phyloP scores from a whole-genome alignment of 2,888 invertebrate genomes.

The Cheilosia impressa region DNA sequence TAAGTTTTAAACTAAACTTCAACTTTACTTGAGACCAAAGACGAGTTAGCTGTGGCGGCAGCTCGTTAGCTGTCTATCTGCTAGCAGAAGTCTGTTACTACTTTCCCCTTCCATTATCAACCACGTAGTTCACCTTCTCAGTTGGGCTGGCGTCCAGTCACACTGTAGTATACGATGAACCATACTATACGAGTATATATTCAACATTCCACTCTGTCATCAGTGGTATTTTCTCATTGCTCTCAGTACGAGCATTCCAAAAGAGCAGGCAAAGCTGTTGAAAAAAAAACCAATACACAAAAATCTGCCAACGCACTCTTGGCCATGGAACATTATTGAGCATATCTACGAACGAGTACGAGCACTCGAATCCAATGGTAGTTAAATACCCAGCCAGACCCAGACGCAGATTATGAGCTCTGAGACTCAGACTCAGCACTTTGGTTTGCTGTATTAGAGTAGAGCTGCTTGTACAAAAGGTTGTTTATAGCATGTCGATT shows the following conservation, averaged over 20 bases:
- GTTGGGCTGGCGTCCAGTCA: slow-evolving; percentile 18
- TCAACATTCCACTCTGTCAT: slow-evolving; percentile 53
- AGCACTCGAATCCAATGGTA: slow-evolving; percentile 12
- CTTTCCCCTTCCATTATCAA: slow-evolving; percentile 54
- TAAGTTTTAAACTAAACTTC: slow-evolving; percentile 58
- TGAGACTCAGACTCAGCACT: background rate
- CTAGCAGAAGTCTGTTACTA: slow-evolving; percentile 49
- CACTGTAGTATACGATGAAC: no score
- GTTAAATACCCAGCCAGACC: slow-evolving; percentile 11
- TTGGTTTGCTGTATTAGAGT: background rate
- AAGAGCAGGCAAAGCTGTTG: slow-evolving; percentile 38
- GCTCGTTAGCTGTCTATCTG: slow-evolving; percentile 45
- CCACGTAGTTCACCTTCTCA: slow-evolving; percentile 42
- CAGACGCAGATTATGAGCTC: background rate
- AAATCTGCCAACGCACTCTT: slow-evolving; percentile 29
- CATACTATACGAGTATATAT: no score
- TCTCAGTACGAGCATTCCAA: slow-evolving; percentile 52
- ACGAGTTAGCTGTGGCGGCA: slow-evolving; percentile 45
- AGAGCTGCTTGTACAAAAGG: slow-evolving; percentile 21
- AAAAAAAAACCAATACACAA: background rate
- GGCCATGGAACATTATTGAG: slow-evolving; percentile 17
- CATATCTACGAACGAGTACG: background rate
- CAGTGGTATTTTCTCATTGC: slow-evolving; percentile 44
- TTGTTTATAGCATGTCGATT: slow-evolving; percentile 11
- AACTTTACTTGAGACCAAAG: slow-evolving; percentile 39